Conservation (phyloP, 2,888 invertebrate genomes). For the Polymixis lichenea region DNA sequence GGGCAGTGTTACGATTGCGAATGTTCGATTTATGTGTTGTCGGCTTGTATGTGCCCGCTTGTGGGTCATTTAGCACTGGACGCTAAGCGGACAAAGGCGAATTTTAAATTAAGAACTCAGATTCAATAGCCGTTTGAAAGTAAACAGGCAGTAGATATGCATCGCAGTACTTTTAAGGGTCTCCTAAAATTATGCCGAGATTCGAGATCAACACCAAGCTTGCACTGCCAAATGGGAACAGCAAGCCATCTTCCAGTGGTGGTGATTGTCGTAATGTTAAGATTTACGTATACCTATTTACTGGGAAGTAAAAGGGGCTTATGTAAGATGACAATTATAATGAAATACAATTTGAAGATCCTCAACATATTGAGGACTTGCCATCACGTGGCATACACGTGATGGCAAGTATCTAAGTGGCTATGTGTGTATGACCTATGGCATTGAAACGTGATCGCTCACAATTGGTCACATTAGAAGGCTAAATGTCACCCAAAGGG, state of each 20-base stretch:
- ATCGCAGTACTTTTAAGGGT: background rate
- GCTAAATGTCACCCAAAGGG: no score
- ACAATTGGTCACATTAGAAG: no score
- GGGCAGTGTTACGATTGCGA: slow-evolving; percentile 60
- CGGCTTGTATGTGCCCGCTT: slow-evolving; percentile 42
- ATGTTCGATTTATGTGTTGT: slow-evolving; percentile 67
- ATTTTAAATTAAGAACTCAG: slow-evolving; percentile 24
- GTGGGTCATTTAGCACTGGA: slow-evolving; percentile 54
- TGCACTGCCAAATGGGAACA: background rate
- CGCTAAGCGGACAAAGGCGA: slow-evolving; percentile 4
- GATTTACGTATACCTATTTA: background rate
- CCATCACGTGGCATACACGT: no score
- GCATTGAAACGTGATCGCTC: no score
- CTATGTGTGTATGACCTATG: no score
- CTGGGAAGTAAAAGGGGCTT: background rate
- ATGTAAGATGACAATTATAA: background rate
- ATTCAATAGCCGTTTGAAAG: background rate
- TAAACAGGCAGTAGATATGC: no score
- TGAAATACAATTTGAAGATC: background rate
- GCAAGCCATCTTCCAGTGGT: no score
- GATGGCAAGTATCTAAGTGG: no score
- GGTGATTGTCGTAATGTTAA: background rate
- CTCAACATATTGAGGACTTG: no score
- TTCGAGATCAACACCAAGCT: background rate
- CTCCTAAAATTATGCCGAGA: background rate